Evolutionary conservation across 2,888 invertebrate genomes (phyloP).

Genomic region (Eristalis arbustorum): DNA sequence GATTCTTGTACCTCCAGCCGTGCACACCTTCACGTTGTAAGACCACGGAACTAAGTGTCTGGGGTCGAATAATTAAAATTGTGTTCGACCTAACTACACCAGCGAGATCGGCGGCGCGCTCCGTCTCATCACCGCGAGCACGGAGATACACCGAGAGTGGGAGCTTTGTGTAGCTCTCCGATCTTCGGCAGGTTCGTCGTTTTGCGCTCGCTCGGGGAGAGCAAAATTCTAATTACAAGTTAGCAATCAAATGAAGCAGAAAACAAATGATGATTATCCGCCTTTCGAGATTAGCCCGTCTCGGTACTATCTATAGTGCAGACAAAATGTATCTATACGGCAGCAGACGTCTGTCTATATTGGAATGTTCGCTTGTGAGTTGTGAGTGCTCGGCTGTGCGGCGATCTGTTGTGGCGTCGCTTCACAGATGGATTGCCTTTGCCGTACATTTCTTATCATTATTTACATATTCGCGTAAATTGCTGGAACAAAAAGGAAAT

Average conservation of each 20-base stretch:
- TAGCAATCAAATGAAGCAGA: neutral
- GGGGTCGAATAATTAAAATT: conserved; percentile 60
- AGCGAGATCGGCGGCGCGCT: conserved; percentile 39
- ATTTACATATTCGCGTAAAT: conserved; percentile 42
- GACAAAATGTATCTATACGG: conserved; percentile 9
- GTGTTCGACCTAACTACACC: conserved; percentile 54
- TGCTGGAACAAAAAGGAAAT: neutral
- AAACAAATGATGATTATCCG: conserved; percentile 45
- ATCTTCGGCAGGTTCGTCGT: neutral
- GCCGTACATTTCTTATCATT: conserved; percentile 42
- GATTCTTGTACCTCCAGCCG: conserved; percentile 1
- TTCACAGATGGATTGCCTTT: conserved; percentile 19
- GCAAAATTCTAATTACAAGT: neutral
- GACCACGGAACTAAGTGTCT: conserved; percentile 62
- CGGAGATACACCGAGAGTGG: neutral
- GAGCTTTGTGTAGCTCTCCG: neutral
- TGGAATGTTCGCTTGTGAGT: conserved; percentile 24
- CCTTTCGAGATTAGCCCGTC: conserved; percentile 37
- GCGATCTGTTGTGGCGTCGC: neutral
- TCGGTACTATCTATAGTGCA: conserved; percentile 13
- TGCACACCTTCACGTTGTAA: conserved; percentile 55
- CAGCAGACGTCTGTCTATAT: neutral
- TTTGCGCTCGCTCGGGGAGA: neutral
- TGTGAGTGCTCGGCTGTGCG: neutral
- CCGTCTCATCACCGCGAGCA: neutral